phyloP scores from a whole-genome alignment of 2,888 invertebrate genomes.

The Vandiemenella viatica region DNA sequence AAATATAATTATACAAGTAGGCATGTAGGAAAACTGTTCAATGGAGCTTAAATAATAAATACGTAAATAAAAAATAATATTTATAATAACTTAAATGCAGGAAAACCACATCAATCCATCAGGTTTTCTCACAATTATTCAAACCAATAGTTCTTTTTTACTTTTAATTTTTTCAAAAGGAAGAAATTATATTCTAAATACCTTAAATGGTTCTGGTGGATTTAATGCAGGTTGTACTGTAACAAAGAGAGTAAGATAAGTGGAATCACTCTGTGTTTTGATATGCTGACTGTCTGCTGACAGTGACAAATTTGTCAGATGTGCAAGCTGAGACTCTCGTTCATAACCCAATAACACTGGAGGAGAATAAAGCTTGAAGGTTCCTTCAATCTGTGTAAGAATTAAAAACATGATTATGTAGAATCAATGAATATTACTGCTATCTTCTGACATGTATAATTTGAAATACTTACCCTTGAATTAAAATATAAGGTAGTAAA shows the following conservation, averaged over 20 bases:
- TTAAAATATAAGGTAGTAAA: slow-evolving; percentile 55
- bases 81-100: too few relatives aligned
- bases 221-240: slow-evolving; percentile 47
- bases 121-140: too few relatives aligned
- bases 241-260: slow-evolving; percentile 45
- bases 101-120: too few relatives aligned
- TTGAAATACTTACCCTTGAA: slow-evolving; percentile 40
- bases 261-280: slow-evolving; percentile 26
- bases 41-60: too few relatives aligned
- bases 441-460: too few relatives aligned
- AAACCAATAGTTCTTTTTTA: too few relatives aligned
- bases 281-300: slow-evolving; percentile 8
- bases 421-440: too few relatives aligned
- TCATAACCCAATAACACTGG: slow-evolving; percentile 56
- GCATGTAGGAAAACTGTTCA: too few relatives aligned
- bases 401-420: too few relatives aligned
- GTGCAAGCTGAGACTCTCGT: slow-evolving; percentile 20
- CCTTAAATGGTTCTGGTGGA: slow-evolving; percentile 22
- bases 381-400: slow-evolving; percentile 58
- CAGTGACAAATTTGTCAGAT: slow-evolving; percentile 7
- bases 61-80: too few relatives aligned
- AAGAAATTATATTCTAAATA: neutral
- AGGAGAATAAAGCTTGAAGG: slow-evolving; percentile 61
- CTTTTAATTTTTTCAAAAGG: too few relatives aligned
- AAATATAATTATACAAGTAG: too few relatives aligned